These are phyloP conservation scores for Acanthiza pusilla DNA, from an alignment of 2,797 vertebrate genomes.

Conservation along the genomic window DNA sequence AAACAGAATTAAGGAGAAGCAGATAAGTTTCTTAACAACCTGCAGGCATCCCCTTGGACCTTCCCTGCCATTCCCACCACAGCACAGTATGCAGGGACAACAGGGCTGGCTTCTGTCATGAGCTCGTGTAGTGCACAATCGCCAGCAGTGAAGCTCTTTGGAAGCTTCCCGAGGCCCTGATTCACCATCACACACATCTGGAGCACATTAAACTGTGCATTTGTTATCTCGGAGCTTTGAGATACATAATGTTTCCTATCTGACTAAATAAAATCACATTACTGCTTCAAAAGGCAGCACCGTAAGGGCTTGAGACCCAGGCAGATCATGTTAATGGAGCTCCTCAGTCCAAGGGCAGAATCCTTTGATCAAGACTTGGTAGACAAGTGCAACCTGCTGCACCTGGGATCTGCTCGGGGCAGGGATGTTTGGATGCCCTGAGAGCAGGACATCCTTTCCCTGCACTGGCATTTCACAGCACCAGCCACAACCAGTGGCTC, in stretches of 20 bases:
- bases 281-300: neutral
- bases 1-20: neutral
- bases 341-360: neutral
- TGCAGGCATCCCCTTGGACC: conserved; percentile 10
- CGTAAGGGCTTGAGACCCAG: neutral
- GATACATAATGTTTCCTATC: conserved; percentile 6
- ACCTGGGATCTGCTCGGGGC: neutral
- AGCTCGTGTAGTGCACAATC: neutral
- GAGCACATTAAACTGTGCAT: conserved; percentile 31
- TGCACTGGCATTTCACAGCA: neutral
- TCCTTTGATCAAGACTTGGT: neutral
- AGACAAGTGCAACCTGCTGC: neutral
- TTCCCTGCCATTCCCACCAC: conserved; percentile 19
- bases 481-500: neutral
- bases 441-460: neutral
- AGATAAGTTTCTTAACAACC: neutral
- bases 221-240: conserved; percentile 15
- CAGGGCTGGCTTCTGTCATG: neutral
- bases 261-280: conserved; percentile 41
- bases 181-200: conserved; percentile 60
- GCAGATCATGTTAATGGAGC: neutral
- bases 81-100: conserved; percentile 15
- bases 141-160: conserved; percentile 16
- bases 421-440: neutral
- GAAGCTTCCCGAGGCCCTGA: conserved; percentile 51